These are phyloP conservation scores for Sebastes baramenuke DNA, from an alignment of 2,797 vertebrate species.

Conservation along the genomic window DNA sequence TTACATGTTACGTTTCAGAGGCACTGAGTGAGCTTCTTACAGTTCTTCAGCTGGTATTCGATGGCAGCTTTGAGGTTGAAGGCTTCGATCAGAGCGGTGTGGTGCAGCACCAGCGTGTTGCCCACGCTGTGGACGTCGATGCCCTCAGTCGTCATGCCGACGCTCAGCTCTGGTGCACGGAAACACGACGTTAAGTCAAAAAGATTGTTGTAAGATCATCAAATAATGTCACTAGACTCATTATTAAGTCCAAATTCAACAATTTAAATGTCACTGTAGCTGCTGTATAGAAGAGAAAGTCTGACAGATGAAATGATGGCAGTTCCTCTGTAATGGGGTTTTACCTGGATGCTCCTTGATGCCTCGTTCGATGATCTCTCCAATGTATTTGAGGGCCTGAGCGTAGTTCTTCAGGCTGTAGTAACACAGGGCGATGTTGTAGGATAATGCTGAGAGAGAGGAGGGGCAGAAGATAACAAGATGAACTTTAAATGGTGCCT, in stretches of 20 bases:
- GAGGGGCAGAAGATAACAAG: background rate
- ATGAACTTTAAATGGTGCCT: background rate
- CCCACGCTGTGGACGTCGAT: conserved; percentile 95
- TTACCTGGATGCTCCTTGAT: conserved; percentile 91
- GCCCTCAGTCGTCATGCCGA: conserved; percentile 94
- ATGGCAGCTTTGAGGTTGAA: conserved; percentile 97
- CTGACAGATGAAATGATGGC: background rate
- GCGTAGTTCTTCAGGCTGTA: conserved; percentile 89
- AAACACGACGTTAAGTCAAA: background rate
- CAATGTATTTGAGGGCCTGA: conserved; percentile 87
- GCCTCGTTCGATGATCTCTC: conserved; percentile 90
- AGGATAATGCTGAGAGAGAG: conserved; percentile 84
- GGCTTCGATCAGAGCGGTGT: conserved; percentile 92
- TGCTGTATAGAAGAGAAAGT: background rate
- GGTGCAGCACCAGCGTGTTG: conserved; percentile 92
- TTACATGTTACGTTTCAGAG: background rate
- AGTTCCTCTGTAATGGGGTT: background rate
- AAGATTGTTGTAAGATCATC: background rate
- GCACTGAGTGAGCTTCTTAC: conserved; percentile 56
- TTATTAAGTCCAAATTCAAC: no score
- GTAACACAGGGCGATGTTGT: conserved; percentile 92
- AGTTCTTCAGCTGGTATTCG: conserved; percentile 92
- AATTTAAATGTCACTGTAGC: background rate
- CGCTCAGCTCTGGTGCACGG: conserved; percentile 84
- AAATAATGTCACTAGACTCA: background rate